Conservation (phyloP, 2,113 vertebrate genomes). For the Corynorhinus townsendii region DNA sequence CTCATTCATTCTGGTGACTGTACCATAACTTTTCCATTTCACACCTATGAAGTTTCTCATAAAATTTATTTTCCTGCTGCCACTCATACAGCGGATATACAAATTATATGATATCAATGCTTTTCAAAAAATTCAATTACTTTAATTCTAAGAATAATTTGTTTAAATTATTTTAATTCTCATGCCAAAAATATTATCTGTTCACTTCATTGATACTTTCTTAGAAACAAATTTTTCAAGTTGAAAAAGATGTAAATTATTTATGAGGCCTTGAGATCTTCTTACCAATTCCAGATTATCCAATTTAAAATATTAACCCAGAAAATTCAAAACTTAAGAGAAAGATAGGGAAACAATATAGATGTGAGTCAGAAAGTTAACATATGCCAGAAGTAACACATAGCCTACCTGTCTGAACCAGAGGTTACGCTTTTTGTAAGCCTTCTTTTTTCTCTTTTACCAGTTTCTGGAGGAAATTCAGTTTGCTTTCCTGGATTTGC, state of each 20-base stretch:
- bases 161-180: conserved; percentile 1
- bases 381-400: neutral
- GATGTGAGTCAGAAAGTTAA: neutral
- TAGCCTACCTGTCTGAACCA: conserved; percentile 82
- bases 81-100: neutral
- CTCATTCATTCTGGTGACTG: neutral
- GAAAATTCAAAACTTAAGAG: neutral
- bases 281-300: neutral
- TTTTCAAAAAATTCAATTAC: neutral
- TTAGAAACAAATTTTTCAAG: neutral
- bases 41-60: neutral
- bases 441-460: conserved; percentile 86
- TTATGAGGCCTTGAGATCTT: neutral
- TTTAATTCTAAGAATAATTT: neutral
- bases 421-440: conserved; percentile 76
- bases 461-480: conserved; percentile 85
- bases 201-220: neutral
- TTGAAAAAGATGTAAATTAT: neutral
- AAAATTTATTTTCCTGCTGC: neutral
- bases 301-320: neutral
- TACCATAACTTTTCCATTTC: conserved; percentile 20
- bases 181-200: neutral
- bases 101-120: neutral
- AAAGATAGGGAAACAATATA: neutral
- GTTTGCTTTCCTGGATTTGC: conserved; percentile 87